Base-by-base conservation (phyloP, 2,797 vertebrate species). In the Echiichthys vipera region DNA sequence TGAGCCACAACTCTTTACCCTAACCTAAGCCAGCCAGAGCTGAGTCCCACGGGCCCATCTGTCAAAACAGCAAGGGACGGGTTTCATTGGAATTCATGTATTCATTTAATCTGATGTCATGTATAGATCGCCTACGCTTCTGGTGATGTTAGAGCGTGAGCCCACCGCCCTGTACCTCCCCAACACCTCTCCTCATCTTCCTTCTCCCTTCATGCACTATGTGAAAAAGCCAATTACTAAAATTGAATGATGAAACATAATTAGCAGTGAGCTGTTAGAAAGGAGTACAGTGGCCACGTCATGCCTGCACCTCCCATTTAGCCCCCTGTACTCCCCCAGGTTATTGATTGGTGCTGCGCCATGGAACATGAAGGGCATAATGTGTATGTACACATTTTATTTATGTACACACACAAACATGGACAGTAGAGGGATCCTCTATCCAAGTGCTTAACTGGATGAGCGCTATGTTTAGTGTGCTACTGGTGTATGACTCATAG, bases 21-120 rank as follows among this genome's bases (percentile, higher is more conserved):
- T 42, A 49, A 79, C 69, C 77, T 71, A 56, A 77, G 71, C 68
- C 71, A 14, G 72, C 70, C 40, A 47, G 32, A 67, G 55, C 34
- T 2, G 29, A 49, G 20, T 71, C 83, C 65, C 67, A 25, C 1
- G 65, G 74, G 70, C 53, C 58, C 67, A 80, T 84, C 86, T 81
- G 67, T 91, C 84, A 83, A 82, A 88, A 86, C 78, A 63, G 36
- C 74, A 47, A 36, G 49, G 27, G 73, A 62, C 22, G 36, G 47
- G 71, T 84, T 89, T 73, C 84, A 90, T 93, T 92, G 73, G 74
- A 87, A 94, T 94, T 90, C 84, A 93, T 93, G 86, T 92, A 89
- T 91, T 93, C 88, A 94, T 93, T 86, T 86, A 93, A 90, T 93
- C 92, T 94, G 93, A 95, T 93, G 93, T 94, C 92, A 94, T 91